Evolutionary conservation across 2,113 vertebrate species (phyloP).

Genomic region (Pterocles orientalis): DNA sequence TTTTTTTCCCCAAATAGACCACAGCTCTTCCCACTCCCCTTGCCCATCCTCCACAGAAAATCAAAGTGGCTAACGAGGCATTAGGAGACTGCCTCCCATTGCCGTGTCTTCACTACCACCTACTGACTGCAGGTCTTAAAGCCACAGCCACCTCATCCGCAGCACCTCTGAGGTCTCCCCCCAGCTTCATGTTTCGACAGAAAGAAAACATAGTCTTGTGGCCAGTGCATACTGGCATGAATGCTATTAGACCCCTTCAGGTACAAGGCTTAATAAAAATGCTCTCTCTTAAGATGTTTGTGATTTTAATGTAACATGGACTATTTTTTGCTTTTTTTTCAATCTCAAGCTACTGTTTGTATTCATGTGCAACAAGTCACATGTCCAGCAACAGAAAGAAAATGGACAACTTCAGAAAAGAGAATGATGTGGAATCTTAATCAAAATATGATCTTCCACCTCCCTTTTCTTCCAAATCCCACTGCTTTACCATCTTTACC

Average conservation of each 20-base stretch:
- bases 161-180: neutral
- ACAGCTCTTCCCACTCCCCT: conserved; percentile 76
- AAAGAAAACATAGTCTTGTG: neutral
- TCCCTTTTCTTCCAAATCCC: neutral
- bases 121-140: conserved; percentile 49
- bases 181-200: neutral
- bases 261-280: neutral
- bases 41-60: conserved; percentile 56
- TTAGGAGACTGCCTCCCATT: conserved; percentile 4
- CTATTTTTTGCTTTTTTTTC: neutral
- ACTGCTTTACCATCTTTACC: neutral
- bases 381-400: neutral
- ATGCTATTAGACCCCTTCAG: neutral
- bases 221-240: neutral
- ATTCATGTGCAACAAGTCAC: neutral
- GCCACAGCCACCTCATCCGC: conserved; percentile 24
- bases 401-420: neutral
- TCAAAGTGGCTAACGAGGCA: conserved; percentile 75
- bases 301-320: neutral
- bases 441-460: neutral
- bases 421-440: neutral
- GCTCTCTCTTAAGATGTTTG: neutral
- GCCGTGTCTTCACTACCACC: conserved; percentile 57
- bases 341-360: neutral
- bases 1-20: conserved; percentile 84